These are phyloP conservation scores for Orchesellides sinensis DNA, from an alignment of 2,888 invertebrate genomes.

Conservation along the genomic window DNA sequence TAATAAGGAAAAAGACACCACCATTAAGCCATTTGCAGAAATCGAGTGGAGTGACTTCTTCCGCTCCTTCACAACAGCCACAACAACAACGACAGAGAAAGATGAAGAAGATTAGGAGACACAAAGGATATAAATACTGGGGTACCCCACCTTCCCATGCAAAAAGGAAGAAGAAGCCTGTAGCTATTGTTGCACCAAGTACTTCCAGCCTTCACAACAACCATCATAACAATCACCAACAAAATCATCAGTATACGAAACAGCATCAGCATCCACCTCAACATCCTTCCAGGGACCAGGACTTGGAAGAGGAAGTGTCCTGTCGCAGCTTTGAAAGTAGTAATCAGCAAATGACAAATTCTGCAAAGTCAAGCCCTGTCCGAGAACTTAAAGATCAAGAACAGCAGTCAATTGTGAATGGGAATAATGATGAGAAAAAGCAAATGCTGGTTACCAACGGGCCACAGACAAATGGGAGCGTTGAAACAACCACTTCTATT, in stretches of 20 bases:
- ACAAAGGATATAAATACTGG: slow-evolving; percentile 73
- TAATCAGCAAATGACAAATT: no score
- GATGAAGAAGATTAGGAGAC: slow-evolving; percentile 71
- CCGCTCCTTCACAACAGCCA: not conserved
- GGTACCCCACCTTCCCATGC: slow-evolving; percentile 74
- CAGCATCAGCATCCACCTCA: slow-evolving; percentile 9
- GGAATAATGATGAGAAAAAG: not conserved
- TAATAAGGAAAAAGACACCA: slow-evolving; percentile 11
- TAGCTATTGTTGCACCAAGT: slow-evolving; percentile 74
- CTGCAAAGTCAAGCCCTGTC: slow-evolving; percentile 26
- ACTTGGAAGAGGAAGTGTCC: slow-evolving; percentile 30
- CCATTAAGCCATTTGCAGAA: not conserved
- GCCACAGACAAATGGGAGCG: slow-evolving; percentile 2
- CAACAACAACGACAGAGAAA: slow-evolving; percentile 55
- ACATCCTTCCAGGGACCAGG: slow-evolving; percentile 12
- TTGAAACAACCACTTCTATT: not conserved
- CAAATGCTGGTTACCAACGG: not conserved
- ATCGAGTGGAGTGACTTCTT: not conserved
- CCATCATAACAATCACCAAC: slow-evolving; percentile 5
- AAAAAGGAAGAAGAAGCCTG: slow-evolving; percentile 74
- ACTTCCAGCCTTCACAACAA: slow-evolving; percentile 47
- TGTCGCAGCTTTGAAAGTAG: slow-evolving; percentile 16
- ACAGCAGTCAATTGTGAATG: not conserved
- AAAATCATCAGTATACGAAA: slow-evolving; percentile 37
- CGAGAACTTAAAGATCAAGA: slow-evolving; percentile 22